Evolutionary conservation across 2,888 invertebrate species (phyloP).

Genomic region (Ceramica pisi): DNA sequence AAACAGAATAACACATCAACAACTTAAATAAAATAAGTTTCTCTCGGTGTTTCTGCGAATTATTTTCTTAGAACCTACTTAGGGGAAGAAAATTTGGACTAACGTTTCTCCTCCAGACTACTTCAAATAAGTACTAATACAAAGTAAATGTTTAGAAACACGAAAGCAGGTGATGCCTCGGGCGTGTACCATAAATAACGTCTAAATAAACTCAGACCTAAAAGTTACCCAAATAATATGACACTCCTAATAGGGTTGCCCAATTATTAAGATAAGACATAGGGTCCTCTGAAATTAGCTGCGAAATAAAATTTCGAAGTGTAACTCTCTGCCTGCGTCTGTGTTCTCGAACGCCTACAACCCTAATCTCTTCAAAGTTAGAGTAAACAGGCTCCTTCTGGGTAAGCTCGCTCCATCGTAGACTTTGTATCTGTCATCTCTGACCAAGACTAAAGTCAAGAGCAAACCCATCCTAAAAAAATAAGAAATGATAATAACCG

Average conservation of each 20-base stretch:
- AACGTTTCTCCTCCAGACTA: slow-evolving; percentile 19
- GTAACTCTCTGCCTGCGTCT: too few species aligned
- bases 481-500: too few species aligned
- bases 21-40: slow-evolving; percentile 17
- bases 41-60: neutral
- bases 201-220: slow-evolving; percentile 29
- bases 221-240: slow-evolving; percentile 23
- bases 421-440: too few species aligned
- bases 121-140: slow-evolving; percentile 27
- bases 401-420: too few species aligned
- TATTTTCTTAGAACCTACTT: slow-evolving; percentile 10
- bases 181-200: slow-evolving; percentile 20
- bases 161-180: slow-evolving; percentile 22
- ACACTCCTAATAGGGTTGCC: slow-evolving; percentile 13
- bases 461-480: too few species aligned
- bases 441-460: too few species aligned
- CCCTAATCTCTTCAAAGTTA: too few species aligned
- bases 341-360: too few species aligned
- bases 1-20: slow-evolving; percentile 19
- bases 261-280: neutral
- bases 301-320: neutral
- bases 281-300: neutral
- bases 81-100: slow-evolving; percentile 16
- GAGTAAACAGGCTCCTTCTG: too few species aligned
- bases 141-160: slow-evolving; percentile 35